Conservation (phyloP, 2,797 vertebrate species). For the Chromobotia macracanthus region DNA sequence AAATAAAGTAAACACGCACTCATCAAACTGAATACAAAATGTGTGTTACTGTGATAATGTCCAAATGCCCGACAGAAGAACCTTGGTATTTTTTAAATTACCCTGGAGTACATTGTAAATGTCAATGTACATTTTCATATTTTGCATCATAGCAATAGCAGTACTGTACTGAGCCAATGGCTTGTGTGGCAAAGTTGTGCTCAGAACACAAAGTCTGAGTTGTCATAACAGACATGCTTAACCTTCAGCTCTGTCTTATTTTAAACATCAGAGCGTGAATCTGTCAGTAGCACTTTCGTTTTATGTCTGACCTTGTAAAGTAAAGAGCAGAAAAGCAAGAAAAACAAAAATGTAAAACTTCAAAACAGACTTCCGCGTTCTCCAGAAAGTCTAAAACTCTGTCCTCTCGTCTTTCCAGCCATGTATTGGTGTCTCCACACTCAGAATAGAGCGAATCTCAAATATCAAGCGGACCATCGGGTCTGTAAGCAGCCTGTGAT, state of each 20-base stretch:
- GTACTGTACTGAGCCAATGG: neutral
- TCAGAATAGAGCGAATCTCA: conserved; percentile 32
- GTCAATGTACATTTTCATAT: neutral
- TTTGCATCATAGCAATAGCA: conserved; percentile 19
- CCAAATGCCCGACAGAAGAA: too few relatives aligned
- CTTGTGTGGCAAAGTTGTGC: neutral
- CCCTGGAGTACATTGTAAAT: neutral
- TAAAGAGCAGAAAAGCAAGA: neutral
- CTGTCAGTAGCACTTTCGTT: conserved; percentile 21
- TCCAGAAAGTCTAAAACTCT: neutral
- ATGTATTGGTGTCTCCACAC: neutral
- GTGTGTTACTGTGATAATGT: too few relatives aligned
- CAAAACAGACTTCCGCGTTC: neutral
- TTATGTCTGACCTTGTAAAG: conserved; percentile 37
- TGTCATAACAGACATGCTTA: conserved; percentile 21
- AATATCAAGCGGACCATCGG: conserved; percentile 33
- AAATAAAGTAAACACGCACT: neutral
- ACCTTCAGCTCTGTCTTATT: conserved; percentile 30
- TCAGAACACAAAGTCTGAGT: conserved; percentile 17
- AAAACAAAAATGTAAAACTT: neutral
- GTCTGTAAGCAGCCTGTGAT: conserved; percentile 42
- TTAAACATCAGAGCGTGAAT: conserved; percentile 24
- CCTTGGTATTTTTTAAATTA: neutral
- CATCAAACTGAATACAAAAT: too few relatives aligned
- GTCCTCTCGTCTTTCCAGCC: neutral